Evolutionary conservation across 2,797 vertebrate genomes (phyloP).

Genomic region (Anomalospiza imberbis): DNA sequence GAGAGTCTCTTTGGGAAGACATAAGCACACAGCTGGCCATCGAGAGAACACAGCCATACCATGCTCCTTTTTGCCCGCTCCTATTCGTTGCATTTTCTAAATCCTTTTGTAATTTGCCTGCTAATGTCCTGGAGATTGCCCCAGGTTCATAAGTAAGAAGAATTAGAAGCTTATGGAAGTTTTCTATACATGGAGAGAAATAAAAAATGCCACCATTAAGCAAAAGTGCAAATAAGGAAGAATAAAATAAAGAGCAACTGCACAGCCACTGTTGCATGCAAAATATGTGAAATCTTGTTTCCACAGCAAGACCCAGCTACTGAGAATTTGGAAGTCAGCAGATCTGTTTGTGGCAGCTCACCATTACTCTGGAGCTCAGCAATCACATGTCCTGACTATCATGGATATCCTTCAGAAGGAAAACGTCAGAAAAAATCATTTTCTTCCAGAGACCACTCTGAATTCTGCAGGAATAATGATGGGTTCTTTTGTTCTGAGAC

Average conservation of each 20-base stretch:
- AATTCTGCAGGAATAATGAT: no score
- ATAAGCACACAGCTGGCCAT: slow-evolving; percentile 57
- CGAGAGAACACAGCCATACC: slow-evolving; percentile 66
- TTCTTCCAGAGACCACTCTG: no score
- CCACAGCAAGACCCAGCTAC: no score
- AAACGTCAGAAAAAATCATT: no score
- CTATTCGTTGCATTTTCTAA: background rate
- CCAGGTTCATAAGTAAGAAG: background rate
- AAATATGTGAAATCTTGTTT: background rate
- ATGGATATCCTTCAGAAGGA: no score
- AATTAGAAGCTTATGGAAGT: background rate
- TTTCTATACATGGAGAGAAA: background rate
- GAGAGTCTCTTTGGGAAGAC: slow-evolving; percentile 69
- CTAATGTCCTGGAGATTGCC: background rate
- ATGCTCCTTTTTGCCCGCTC: fast-evolving
- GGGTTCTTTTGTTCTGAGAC: no score
- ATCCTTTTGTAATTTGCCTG: background rate
- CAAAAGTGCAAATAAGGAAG: background rate
- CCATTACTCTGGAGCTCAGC: no score
- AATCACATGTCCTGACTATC: no score
- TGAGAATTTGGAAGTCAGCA: no score
- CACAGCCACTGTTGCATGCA: background rate
- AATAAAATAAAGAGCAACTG: background rate
- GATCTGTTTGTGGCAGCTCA: no score
- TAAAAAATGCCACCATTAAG: background rate